phyloP scores from a whole-genome alignment of 2,113 vertebrate species.

The Strigops habroptila region DNA sequence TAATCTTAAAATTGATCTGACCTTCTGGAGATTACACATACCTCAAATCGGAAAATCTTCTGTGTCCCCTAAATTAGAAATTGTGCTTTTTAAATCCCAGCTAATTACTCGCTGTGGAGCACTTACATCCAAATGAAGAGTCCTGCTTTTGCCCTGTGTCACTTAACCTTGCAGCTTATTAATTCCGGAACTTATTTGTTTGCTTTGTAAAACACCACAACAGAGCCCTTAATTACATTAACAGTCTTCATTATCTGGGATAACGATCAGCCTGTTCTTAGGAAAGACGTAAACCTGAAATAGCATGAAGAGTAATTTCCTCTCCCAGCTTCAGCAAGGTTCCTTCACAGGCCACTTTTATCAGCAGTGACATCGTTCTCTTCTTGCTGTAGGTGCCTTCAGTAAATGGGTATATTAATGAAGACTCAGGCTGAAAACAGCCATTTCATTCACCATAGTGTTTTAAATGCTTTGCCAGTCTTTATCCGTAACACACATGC shows the following conservation, averaged over 20 bases:
- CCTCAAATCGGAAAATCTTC: neutral
- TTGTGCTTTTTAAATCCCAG: neutral
- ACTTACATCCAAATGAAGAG: neutral
- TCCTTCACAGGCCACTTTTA: slow-evolving; percentile 3
- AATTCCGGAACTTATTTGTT: slow-evolving; percentile 16
- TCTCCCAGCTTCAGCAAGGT: neutral
- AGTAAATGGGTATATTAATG: neutral
- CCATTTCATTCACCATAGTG: neutral
- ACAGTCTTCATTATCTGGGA: slow-evolving; percentile 46
- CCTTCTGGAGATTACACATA: neutral
- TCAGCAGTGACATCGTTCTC: neutral
- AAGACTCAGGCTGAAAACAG: neutral
- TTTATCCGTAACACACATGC: neutral
- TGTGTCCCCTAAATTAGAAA: neutral
- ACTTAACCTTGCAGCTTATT: slow-evolving; percentile 32
- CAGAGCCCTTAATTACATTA: slow-evolving; percentile 51
- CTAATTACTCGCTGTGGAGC: neutral
- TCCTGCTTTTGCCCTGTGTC: slow-evolving; percentile 1
- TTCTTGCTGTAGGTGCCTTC: neutral
- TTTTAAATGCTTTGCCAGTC: neutral
- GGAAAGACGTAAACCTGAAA: slow-evolving; percentile 61
- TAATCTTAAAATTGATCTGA: neutral
- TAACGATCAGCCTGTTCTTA: slow-evolving; percentile 39
- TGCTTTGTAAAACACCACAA: slow-evolving; percentile 38
- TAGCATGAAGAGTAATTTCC: slow-evolving; percentile 60